These are phyloP conservation scores for Miichthys miiuy DNA, from an alignment of 2,797 vertebrate genomes.

Conservation along the genomic window DNA sequence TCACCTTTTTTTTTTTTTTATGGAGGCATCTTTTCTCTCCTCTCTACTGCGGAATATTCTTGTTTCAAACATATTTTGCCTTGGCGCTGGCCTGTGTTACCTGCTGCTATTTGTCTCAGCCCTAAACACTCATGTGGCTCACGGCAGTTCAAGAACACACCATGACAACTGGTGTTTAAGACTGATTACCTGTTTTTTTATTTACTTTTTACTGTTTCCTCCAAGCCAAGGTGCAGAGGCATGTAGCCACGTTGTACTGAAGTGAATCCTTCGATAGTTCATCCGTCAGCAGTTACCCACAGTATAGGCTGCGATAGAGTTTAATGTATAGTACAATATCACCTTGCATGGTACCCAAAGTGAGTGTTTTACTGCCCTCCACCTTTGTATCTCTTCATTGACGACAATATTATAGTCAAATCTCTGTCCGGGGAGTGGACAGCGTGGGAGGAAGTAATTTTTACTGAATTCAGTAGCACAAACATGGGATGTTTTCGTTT, in stretches of 20 bases:
- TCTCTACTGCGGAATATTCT: slow-evolving; percentile 24
- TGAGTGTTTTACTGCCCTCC: slow-evolving; percentile 67
- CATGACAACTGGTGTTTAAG: slow-evolving; percentile 12
- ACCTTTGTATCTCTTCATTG: slow-evolving; percentile 54
- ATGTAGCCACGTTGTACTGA: slow-evolving; percentile 64
- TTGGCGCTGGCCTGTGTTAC: slow-evolving; percentile 26
- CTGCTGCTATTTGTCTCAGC: slow-evolving; percentile 58
- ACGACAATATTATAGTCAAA: slow-evolving; percentile 48
- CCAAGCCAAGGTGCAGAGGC: slow-evolving; percentile 67
- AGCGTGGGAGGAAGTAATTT: slow-evolving; percentile 35
- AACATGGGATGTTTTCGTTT: slow-evolving; percentile 54
- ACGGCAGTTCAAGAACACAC: slow-evolving; percentile 18
- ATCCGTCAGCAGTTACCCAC: slow-evolving; percentile 12
- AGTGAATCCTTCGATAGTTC: slow-evolving; percentile 39
- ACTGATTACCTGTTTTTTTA: slow-evolving; percentile 21
- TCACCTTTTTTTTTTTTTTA: not conserved
- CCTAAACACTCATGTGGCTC: slow-evolving; percentile 22
- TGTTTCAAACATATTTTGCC: slow-evolving; percentile 37
- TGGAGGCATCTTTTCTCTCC: slow-evolving; percentile 2
- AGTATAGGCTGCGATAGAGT: slow-evolving; percentile 26
- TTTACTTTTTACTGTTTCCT: slow-evolving; percentile 34
- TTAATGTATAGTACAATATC: slow-evolving; percentile 67
- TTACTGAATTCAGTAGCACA: slow-evolving; percentile 75
- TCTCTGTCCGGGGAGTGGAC: slow-evolving; percentile 23
- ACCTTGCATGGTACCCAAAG: slow-evolving; percentile 73